A percentile compares a stretch with the other conserved stretches of the same genome.
Evolutionary conservation across 2,113 vertebrate species (phyloP).

Genomic region (Phoenicopterus ruber): DNA sequence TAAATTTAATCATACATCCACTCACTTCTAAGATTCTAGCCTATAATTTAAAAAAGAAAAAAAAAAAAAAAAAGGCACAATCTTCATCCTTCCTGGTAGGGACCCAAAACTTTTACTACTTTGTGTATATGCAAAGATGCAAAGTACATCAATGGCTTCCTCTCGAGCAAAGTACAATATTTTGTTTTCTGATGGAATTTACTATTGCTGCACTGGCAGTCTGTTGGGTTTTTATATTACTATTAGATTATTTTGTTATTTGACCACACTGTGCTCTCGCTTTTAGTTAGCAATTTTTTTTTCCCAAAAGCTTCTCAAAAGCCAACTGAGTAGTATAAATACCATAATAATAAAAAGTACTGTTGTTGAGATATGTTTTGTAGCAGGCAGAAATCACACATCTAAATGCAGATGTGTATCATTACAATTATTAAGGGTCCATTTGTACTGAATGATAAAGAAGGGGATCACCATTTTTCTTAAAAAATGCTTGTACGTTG

Average conservation of each 20-base stretch:
- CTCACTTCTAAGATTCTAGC: not conserved
- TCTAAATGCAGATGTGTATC: not conserved
- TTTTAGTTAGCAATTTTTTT: not conserved
- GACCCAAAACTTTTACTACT: not conserved
- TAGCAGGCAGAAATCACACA: not conserved
- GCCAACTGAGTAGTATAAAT: not conserved
- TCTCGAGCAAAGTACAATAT: not conserved
- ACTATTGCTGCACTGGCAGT: not conserved
- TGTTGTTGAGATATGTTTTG: not conserved
- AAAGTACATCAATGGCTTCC: not conserved
- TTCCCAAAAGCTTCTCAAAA: not conserved
- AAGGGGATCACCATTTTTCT: not conserved
- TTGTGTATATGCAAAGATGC: not conserved
- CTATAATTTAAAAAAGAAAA: not conserved
- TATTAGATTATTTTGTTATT: not conserved
- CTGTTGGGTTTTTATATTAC: not conserved
- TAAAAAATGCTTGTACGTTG: fast-evolving
- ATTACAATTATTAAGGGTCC: not conserved
- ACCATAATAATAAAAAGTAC: not conserved
- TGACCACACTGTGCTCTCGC: not conserved
- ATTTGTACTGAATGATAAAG: not conserved
- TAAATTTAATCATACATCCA: not conserved
- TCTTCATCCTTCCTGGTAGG: not conserved
- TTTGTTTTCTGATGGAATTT: not conserved
- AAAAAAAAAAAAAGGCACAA: not conserved